Evolutionary conservation across 2,888 invertebrate species (phyloP), one percentile per base, ranked within the genome.

Genomic region (Leistus spinibarbis): DNA sequence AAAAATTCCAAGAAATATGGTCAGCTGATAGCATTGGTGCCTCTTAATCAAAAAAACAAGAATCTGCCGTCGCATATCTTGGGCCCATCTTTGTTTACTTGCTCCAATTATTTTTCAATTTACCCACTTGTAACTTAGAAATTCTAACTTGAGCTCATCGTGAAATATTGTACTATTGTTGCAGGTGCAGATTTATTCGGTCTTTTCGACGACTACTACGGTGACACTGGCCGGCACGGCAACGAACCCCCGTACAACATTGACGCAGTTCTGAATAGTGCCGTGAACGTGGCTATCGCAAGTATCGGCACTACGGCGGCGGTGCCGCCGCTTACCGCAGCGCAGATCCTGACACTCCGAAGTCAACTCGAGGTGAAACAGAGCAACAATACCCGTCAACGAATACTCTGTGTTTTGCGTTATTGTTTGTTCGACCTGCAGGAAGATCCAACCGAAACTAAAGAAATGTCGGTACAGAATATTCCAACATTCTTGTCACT

Each of bases 281-380:
- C 67, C 27, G 77, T 77, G 4, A 75, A 71, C 67, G 22, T 19
- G 20, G 77, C 67, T 3, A 70, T 76, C n/a, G n/a, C n/a, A n/a
- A n/a, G n/a, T n/a, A n/a, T n/a, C n/a, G n/a, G n/a, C n/a, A n/a
- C n/a, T n/a, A n/a, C n/a, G n/a, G n/a, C n/a, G n/a, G n/a, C n/a
- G n/a, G n/a, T n/a, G n/a, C n/a, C n/a, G n/a, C n/a, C n/a, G n/a
- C n/a, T n/a, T n/a, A n/a, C n/a, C n/a, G n/a, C n/a, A n/a, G n/a
- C n/a, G n/a, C 2, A 40, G 10, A 40, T 40, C 40, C 1, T 40
- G 10, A 10, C 40, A 10, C 40, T 40, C 40, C 40, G 40, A 3
- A 5, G 40, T 40, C 40, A 40, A 40, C 40, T 40, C 10, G 1
- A 40, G 7, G 40, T 40, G 1, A 5, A 40, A 7, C 40, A 40